Conservation (phyloP, 2,797 vertebrate genomes). For the Chromis chromis region DNA sequence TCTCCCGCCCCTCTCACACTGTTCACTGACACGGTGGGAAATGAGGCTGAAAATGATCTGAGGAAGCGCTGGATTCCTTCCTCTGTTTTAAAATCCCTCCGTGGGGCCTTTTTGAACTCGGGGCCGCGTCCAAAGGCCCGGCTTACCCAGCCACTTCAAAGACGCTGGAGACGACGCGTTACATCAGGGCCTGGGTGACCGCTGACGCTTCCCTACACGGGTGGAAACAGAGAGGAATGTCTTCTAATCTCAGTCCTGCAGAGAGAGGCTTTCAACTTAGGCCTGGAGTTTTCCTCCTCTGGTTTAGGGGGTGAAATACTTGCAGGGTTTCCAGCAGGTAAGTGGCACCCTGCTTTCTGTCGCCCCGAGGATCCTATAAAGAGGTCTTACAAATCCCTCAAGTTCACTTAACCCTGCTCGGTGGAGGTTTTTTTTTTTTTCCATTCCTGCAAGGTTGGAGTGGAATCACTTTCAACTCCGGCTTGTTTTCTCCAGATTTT, state of each 20-base stretch:
- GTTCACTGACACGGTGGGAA: conserved; percentile 58
- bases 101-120: conserved; percentile 57
- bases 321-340: conserved; percentile 58
- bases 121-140: conserved; percentile 33
- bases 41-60: conserved; percentile 68
- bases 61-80: conserved; percentile 58
- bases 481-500: conserved; percentile 27
- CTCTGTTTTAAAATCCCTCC: conserved; percentile 63
- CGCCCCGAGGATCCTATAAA: conserved; percentile 38
- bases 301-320: conserved; percentile 23
- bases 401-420: conserved; percentile 22
- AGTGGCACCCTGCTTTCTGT: conserved; percentile 54
- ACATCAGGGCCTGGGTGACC: conserved; percentile 56
- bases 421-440: background rate
- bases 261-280: conserved; percentile 66
- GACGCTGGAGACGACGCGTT: conserved; percentile 46
- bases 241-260: conserved; percentile 74
- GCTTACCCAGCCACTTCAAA: conserved; percentile 76
- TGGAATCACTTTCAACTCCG: conserved; percentile 13
- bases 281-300: conserved; percentile 38
- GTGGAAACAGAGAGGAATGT: conserved; percentile 67
- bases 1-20: background rate
- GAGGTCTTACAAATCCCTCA: conserved; percentile 40
- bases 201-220: conserved; percentile 36
- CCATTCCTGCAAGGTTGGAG: conserved; percentile 1